phyloP scores from a whole-genome alignment of 2,888 invertebrate species.

The Fragum whitleyi region DNA sequence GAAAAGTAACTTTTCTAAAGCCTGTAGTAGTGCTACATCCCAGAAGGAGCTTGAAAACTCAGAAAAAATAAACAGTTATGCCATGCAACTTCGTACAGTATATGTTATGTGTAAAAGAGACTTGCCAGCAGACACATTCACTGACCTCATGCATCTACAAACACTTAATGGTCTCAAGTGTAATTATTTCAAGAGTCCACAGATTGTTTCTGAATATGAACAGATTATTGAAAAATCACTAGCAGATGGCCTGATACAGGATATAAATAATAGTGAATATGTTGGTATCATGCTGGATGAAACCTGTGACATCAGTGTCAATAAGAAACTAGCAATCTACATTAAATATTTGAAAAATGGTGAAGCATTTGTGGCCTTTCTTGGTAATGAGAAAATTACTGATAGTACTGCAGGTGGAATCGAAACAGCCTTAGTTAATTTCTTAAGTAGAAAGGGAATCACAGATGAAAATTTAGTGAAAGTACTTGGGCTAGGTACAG shows the following conservation, averaged over 20 bases:
- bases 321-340: conserved; percentile 42
- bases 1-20: too few species aligned
- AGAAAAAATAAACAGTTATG: too few species aligned
- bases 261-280: too few species aligned
- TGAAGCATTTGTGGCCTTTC: conserved; percentile 25
- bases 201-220: not conserved
- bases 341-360: conserved; percentile 33
- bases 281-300: too few species aligned
- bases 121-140: too few species aligned
- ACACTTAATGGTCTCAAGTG: conserved; percentile 5
- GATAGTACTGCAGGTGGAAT: too few species aligned
- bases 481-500: conserved; percentile 29
- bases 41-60: too few species aligned
- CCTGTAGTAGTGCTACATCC: too few species aligned
- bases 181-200: conserved; percentile 12
- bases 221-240: not conserved
- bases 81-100: too few species aligned
- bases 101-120: too few species aligned
- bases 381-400: conserved; percentile 42
- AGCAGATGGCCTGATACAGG: not conserved
- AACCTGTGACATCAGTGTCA: conserved; percentile 40
- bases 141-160: conserved; percentile 2
- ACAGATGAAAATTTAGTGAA: conserved; percentile 36
- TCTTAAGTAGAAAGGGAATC: conserved; percentile 29
- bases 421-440: too few species aligned